These are phyloP conservation scores for Microctenopoma lineatum DNA, from an alignment of 2,797 vertebrate species.

Conservation along the genomic window DNA sequence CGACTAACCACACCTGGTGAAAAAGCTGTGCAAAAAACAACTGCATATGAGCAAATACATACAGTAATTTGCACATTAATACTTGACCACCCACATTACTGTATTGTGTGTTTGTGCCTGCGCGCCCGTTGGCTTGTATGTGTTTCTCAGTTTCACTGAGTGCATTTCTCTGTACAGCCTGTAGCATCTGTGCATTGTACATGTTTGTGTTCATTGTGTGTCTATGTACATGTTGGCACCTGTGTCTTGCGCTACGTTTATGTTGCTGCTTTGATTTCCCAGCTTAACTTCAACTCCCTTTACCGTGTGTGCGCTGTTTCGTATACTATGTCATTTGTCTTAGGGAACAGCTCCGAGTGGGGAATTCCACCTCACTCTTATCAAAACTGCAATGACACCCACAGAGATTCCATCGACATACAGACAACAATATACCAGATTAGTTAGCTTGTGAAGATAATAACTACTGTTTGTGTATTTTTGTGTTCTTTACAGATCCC, in stretches of 20 bases:
- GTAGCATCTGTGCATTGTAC: conserved; percentile 5
- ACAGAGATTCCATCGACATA: conserved; percentile 31
- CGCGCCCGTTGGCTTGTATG: too few relatives aligned
- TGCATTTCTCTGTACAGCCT: conserved; percentile 21
- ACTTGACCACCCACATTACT: background rate
- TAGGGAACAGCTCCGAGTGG: conserved; percentile 53
- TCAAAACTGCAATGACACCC: conserved; percentile 34
- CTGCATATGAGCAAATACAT: background rate
- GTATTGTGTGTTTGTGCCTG: background rate
- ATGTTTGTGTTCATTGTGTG: background rate
- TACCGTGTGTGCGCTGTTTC: conserved; percentile 22
- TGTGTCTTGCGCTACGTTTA: background rate
- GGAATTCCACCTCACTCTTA: conserved; percentile 51
- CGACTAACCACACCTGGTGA: conserved; percentile 12
- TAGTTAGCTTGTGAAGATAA: conserved; percentile 36
- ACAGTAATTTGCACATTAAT: conserved; percentile 9
- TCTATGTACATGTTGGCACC: background rate
- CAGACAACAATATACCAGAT: conserved; percentile 37
- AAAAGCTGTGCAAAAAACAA: conserved; percentile 6
- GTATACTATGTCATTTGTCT: conserved; percentile 40
- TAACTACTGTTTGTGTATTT: conserved; percentile 50
- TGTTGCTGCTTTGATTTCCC: conserved; percentile 18
- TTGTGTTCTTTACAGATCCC: conserved; percentile 18
- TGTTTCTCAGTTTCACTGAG: conserved; percentile 18
- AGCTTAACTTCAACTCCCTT: background rate